Evolutionary conservation across 2,888 invertebrate species (phyloP).

Genomic region (Prosapia bicincta): DNA sequence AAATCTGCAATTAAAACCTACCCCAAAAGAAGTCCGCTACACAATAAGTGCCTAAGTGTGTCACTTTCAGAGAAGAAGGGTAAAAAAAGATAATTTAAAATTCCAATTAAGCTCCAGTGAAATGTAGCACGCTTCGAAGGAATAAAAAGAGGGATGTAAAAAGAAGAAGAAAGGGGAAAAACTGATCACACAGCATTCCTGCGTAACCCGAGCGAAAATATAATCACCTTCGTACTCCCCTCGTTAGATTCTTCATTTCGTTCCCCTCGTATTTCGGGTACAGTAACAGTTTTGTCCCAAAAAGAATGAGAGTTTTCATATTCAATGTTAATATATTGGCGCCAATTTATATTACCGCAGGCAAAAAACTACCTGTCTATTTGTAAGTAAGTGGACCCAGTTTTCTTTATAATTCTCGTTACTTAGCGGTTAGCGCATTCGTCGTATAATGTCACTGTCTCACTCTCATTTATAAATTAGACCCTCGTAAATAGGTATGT

Average conservation of each 20-base stretch:
- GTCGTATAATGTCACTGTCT: too few relatives aligned
- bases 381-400: too few relatives aligned
- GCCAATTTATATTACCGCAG: too few relatives aligned
- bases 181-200: neutral
- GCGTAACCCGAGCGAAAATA: neutral
- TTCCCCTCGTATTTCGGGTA: neutral
- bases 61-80: neutral
- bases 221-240: neutral
- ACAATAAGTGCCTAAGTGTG: neutral
- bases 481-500: too few relatives aligned
- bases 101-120: neutral
- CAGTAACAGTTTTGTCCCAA: neutral
- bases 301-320: neutral
- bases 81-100: neutral
- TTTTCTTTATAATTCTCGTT: too few relatives aligned
- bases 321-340: neutral
- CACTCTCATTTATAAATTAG: too few relatives aligned
- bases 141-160: neutral
- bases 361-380: too few relatives aligned
- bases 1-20: neutral
- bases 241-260: neutral
- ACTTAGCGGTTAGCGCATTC: too few relatives aligned
- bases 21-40: neutral
- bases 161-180: neutral
- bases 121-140: neutral